Conservation (phyloP, 2,888 invertebrate genomes). For the Rhynchonema sp. region DNA sequence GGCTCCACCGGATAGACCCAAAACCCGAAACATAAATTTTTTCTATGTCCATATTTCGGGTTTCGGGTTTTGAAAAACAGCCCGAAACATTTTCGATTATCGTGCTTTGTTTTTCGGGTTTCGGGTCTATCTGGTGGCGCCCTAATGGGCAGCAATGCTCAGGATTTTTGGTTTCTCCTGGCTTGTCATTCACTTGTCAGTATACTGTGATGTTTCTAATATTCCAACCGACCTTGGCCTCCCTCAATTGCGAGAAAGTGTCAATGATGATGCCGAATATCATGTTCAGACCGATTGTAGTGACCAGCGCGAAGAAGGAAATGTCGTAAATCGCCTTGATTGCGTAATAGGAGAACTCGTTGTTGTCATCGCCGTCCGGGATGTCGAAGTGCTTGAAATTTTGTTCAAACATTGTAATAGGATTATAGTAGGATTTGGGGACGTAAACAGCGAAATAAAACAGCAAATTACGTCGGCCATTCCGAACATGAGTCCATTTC, state of each 20-base stretch:
- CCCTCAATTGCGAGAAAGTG: conserved; percentile 32
- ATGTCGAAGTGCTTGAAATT: conserved; percentile 10
- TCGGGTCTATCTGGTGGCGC: too few species aligned
- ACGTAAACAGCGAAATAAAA: neutral
- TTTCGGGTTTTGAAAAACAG: too few species aligned
- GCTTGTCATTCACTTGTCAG: neutral
- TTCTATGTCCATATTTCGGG: too few species aligned
- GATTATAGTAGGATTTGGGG: too few species aligned
- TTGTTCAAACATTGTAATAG: too few species aligned
- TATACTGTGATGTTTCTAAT: too few species aligned
- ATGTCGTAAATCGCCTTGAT: conserved; percentile 29
- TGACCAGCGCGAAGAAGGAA: conserved; percentile 32
- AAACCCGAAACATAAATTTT: too few species aligned
- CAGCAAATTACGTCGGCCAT: conserved; percentile 24
- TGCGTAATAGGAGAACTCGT: conserved; percentile 21
- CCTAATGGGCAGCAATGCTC: too few species aligned
- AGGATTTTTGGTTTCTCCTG: too few species aligned
- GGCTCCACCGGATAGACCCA: neutral
- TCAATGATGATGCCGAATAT: conserved; percentile 34
- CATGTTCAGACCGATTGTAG: conserved; percentile 32
- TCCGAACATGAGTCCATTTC: conserved; percentile 31
- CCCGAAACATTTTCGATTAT: too few species aligned
- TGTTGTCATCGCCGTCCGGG: conserved; percentile 5
- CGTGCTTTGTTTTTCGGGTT: too few species aligned
- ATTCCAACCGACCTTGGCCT: conserved; percentile 24